Evolutionary conservation across 2,888 invertebrate genomes (phyloP).

Genomic region (Ichneumon xanthorius): DNA sequence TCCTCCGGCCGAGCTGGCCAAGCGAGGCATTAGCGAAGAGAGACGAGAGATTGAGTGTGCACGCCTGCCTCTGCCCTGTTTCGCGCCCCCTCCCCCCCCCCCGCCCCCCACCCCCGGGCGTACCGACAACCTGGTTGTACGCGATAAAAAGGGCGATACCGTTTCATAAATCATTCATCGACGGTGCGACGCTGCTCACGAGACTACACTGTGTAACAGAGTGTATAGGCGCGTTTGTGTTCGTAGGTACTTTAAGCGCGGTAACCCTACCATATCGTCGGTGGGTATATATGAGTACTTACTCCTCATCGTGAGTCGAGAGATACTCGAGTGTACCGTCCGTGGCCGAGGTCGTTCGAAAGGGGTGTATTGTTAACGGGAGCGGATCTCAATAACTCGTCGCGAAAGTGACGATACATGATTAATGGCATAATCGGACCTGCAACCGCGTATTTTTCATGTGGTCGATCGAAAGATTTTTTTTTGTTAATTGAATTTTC

Average conservation of each 20-base stretch:
- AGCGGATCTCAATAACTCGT: background rate
- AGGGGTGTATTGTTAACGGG: constrained; percentile 5
- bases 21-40: constrained; percentile 66
- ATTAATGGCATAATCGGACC: constrained; percentile 5
- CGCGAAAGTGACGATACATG: constrained; percentile 9
- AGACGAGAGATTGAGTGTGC: constrained; percentile 57
- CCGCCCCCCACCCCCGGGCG: background rate
- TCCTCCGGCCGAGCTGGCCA: constrained; percentile 69
- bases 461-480: background rate
- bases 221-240: constrained; percentile 11
- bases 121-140: constrained; percentile 36
- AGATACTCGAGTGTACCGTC: background rate
- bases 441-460: background rate
- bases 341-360: background rate
- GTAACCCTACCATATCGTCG: background rate
- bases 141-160: constrained; percentile 68
- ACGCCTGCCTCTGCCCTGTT: constrained; percentile 19
- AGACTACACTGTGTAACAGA: constrained; percentile 9
- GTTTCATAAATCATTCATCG: constrained; percentile 70
- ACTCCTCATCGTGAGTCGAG: constrained; percentile 47
- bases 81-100: constrained; percentile 19
- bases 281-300: constrained; percentile 20
- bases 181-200: constrained; percentile 40
- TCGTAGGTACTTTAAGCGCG: constrained; percentile 25
- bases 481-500: too few species aligned